Percentiles rank a stretch among this genome's conserved stretches.
Conservation (phyloP, 2,888 invertebrate genomes). For the Spodoptera exigua region DNA sequence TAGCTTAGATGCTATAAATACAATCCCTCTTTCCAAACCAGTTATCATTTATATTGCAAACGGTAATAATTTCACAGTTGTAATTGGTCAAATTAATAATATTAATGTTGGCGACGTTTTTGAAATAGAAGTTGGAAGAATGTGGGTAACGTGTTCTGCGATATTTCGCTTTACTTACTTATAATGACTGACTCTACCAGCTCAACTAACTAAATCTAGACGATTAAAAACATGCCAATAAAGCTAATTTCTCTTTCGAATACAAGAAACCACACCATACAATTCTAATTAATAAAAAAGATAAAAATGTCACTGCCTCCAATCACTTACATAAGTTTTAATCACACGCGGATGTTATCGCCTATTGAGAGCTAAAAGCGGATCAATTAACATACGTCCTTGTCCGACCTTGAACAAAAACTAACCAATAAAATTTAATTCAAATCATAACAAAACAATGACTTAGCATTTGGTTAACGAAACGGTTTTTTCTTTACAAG, state of each 20-base stretch:
- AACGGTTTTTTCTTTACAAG: conserved; percentile 17
- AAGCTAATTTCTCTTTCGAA: too few species aligned
- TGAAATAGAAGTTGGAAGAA: conserved; percentile 1
- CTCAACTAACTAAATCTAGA: too few species aligned
- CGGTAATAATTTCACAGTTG: conserved; percentile 5
- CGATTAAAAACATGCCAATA: too few species aligned
- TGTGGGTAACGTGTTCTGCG: too few species aligned
- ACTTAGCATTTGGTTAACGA: conserved; percentile 19
- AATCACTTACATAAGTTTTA: conserved; percentile 1
- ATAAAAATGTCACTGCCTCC: background rate
- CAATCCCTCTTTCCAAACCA: background rate
- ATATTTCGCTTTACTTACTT: too few species aligned
- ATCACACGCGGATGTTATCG: conserved; percentile 30
- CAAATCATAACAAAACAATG: conserved; percentile 45
- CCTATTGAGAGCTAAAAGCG: conserved; percentile 15
- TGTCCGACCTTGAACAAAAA: conserved; percentile 43
- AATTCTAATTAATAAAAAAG: too few species aligned
- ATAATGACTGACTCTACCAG: too few species aligned
- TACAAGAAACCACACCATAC: too few species aligned
- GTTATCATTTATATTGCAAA: conserved; percentile 11
- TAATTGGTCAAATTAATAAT: conserved; percentile 18
- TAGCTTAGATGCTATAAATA: background rate
- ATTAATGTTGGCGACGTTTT: background rate
- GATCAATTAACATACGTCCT: conserved; percentile 48
- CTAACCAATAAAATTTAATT: conserved; percentile 9